A percentile compares a stretch with the other conserved stretches of the same genome.
Evolutionary conservation across 2,797 vertebrate species (phyloP).

Genomic region (Leptatherina wallacei): DNA sequence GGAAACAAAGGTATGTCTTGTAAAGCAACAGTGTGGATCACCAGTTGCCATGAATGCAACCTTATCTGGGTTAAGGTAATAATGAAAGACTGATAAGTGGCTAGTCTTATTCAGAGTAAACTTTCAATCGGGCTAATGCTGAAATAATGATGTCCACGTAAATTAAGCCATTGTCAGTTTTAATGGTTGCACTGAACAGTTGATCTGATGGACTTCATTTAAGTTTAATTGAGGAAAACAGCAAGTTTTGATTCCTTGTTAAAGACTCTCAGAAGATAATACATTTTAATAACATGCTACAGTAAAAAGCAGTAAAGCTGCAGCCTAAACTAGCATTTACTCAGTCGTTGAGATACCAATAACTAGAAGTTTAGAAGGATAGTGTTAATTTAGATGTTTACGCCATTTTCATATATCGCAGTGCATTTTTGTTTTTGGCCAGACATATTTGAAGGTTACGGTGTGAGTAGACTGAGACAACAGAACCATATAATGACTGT

Average conservation of each 20-base stretch:
- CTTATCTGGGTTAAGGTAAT: neutral
- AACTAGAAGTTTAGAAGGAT: neutral
- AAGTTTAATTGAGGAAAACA: neutral
- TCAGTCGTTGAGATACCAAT: neutral
- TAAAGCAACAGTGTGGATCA: neutral
- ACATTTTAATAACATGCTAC: neutral
- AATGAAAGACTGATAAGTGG: neutral
- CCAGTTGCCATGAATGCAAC: neutral
- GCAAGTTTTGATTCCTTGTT: neutral
- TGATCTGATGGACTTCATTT: neutral
- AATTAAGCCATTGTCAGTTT: neutral
- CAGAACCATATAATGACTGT: too few relatives aligned
- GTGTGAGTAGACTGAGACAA: too few relatives aligned
- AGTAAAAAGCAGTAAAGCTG: neutral
- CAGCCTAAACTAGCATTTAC: neutral
- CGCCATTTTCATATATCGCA: neutral
- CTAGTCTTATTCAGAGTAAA: neutral
- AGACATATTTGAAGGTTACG: too few relatives aligned
- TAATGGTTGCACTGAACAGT: neutral
- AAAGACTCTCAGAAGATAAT: neutral
- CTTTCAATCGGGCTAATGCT: neutral
- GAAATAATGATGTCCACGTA: neutral
- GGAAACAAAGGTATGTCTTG: neutral
- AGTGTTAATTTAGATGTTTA: neutral
- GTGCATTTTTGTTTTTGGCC: too few relatives aligned